A percentile compares a stretch with the other conserved stretches of the same genome.
phyloP scores from a whole-genome alignment of 2,113 vertebrate species.

The Nestor notabilis region DNA sequence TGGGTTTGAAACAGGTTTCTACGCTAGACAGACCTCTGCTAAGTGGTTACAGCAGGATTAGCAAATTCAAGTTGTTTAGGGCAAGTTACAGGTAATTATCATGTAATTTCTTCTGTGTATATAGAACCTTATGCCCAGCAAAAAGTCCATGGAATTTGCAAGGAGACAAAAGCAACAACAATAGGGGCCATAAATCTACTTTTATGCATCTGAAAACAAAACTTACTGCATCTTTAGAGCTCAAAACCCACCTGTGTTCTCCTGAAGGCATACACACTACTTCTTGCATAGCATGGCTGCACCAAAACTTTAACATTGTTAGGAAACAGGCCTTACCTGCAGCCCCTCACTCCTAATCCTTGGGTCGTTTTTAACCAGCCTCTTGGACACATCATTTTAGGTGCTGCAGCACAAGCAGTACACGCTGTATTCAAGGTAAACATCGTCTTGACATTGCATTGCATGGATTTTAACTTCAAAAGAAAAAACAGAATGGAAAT shows the following conservation, averaged over 20 bases:
- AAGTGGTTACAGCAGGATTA: not conserved
- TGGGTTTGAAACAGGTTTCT: not conserved
- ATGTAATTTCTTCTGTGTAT: not conserved
- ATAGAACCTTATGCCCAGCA: not conserved
- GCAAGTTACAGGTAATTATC: not conserved
- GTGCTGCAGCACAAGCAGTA: constrained; percentile 74
- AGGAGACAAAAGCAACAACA: not conserved
- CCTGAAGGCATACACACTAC: not conserved
- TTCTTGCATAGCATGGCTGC: not conserved
- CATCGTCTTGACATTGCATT: constrained; percentile 68
- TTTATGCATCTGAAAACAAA: not conserved
- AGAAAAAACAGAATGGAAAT: not conserved
- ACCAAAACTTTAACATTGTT: not conserved
- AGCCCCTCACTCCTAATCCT: constrained; percentile 55
- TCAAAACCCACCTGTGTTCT: not conserved
- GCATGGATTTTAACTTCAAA: constrained; percentile 63
- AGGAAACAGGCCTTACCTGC: constrained; percentile 75
- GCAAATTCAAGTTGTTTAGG: not conserved
- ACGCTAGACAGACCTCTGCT: not conserved
- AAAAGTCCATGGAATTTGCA: not conserved
- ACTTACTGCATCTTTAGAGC: not conserved
- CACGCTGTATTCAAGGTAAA: constrained; percentile 69
- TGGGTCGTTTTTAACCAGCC: constrained; percentile 63
- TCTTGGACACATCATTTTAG: constrained; percentile 69
- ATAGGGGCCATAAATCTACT: not conserved